phyloP scores from a whole-genome alignment of 2,113 vertebrate genomes.

The Todiramphus chloris region DNA sequence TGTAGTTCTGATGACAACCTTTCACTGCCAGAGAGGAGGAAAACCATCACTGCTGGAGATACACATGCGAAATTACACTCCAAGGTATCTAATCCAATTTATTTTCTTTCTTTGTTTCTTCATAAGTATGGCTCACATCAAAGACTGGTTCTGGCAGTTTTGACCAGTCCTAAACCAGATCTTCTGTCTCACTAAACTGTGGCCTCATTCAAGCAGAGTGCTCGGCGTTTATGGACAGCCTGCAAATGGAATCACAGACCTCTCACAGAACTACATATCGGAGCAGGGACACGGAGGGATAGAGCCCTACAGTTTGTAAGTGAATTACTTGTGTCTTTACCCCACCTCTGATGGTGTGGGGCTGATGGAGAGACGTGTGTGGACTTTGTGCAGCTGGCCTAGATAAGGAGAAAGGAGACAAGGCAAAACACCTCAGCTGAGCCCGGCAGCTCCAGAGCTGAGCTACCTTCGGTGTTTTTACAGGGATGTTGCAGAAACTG shows the following conservation, averaged over 20 bases:
- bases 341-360: background rate
- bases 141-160: background rate
- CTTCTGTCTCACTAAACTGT: background rate
- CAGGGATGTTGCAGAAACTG: background rate
- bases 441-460: background rate
- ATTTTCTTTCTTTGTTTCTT: too few species aligned
- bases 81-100: background rate
- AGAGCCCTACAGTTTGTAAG: background rate
- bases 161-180: background rate
- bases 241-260: background rate
- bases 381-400: background rate
- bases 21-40: background rate
- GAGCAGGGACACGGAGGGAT: background rate
- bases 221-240: background rate
- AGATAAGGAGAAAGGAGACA: background rate
- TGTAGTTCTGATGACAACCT: background rate
- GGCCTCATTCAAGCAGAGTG: background rate
- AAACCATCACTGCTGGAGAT: background rate
- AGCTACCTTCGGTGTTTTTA: background rate
- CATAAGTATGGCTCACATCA: background rate
- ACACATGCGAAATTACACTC: background rate
- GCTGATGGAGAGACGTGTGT: background rate
- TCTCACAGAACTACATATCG: background rate
- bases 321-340: background rate
- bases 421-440: background rate